phyloP scores from a whole-genome alignment of 1,140 invertebrate species.

The Psilanteris sp. region DNA sequence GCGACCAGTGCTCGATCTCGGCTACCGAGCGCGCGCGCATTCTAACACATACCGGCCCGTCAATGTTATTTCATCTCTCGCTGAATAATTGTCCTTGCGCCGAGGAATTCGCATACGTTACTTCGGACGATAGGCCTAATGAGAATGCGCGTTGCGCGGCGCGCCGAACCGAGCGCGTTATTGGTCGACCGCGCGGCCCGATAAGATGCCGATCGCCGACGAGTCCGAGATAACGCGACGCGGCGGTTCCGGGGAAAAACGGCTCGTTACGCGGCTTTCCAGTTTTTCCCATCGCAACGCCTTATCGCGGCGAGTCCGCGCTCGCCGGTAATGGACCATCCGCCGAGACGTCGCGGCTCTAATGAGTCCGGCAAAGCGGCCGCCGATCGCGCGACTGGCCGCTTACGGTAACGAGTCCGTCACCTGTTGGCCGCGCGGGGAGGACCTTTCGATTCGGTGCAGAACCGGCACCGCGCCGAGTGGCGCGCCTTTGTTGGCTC shows the following conservation, averaged over 20 bases:
- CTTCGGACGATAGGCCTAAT: slow-evolving; percentile 16
- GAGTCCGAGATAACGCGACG: slow-evolving; percentile 2
- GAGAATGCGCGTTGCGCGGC: slow-evolving; percentile 23
- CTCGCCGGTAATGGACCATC: slow-evolving; percentile 31
- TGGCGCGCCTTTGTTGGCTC: slow-evolving; percentile 20
- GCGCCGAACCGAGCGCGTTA: not conserved
- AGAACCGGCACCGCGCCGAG: too few relatives aligned
- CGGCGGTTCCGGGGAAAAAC: too few relatives aligned
- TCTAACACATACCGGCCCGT: slow-evolving; percentile 36
- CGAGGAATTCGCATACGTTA: slow-evolving; percentile 19
- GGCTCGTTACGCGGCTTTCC: slow-evolving; percentile 2
- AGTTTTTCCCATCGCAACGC: slow-evolving; percentile 3
- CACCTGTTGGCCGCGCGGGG: too few relatives aligned
- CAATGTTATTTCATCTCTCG: slow-evolving; percentile 39
- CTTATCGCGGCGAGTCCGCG: slow-evolving; percentile 18
- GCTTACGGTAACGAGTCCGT: too few relatives aligned
- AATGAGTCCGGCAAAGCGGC: too few relatives aligned
- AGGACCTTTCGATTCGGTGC: too few relatives aligned
- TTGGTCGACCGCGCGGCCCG: slow-evolving; percentile 6
- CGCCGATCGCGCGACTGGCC: too few relatives aligned
- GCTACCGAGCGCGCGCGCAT: slow-evolving; percentile 25
- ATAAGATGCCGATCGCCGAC: not conserved
- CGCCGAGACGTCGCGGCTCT: too few relatives aligned
- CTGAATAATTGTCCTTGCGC: slow-evolving; percentile 29
- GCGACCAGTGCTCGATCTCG: slow-evolving; percentile 35